phyloP scores from a whole-genome alignment of 2,888 invertebrate genomes.

The Iphiclides podalirius region DNA sequence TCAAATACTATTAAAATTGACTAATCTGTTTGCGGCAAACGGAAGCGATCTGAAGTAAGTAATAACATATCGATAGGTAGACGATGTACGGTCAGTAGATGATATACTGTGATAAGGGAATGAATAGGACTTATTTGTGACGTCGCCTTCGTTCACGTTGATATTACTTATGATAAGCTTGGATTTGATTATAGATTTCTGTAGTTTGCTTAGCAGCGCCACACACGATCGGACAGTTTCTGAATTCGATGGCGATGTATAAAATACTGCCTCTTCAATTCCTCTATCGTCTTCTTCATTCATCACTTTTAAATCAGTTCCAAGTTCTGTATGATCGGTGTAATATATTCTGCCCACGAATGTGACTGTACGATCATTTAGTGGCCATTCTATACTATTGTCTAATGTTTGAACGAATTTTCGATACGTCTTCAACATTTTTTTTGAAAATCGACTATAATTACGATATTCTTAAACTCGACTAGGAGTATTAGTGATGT shows the following conservation, averaged over 20 bases:
- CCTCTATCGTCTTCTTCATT: constrained; percentile 24
- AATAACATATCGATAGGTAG: constrained; percentile 69
- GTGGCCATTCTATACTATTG: constrained; percentile 65
- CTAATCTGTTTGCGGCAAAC: constrained; percentile 15
- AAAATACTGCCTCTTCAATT: constrained; percentile 23
- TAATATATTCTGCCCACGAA: constrained; percentile 14
- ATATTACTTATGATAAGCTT: constrained; percentile 56
- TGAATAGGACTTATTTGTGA: constrained; percentile 65
- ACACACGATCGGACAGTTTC: constrained; percentile 43
- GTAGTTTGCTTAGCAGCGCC: constrained; percentile 73
- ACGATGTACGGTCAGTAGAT: constrained; percentile 45
- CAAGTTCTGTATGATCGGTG: constrained; percentile 26
- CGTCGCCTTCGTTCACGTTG: constrained; percentile 49
- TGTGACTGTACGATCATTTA: constrained; percentile 50
- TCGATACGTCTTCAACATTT: constrained; percentile 46
- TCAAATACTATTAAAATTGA: not conserved
- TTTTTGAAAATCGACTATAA: constrained; percentile 53
- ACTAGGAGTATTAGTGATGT: constrained; percentile 43
- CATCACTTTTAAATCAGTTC: constrained; percentile 7
- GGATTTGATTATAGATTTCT: constrained; percentile 70
- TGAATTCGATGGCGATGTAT: constrained; percentile 20
- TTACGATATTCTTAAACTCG: constrained; percentile 44
- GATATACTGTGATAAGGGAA: constrained; percentile 76
- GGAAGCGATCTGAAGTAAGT: constrained; percentile 21
- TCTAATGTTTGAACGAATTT: constrained; percentile 50